Evolutionary conservation across 1,140 invertebrate genomes (phyloP).

Genomic region (Ptiloglossa arizonensis): DNA sequence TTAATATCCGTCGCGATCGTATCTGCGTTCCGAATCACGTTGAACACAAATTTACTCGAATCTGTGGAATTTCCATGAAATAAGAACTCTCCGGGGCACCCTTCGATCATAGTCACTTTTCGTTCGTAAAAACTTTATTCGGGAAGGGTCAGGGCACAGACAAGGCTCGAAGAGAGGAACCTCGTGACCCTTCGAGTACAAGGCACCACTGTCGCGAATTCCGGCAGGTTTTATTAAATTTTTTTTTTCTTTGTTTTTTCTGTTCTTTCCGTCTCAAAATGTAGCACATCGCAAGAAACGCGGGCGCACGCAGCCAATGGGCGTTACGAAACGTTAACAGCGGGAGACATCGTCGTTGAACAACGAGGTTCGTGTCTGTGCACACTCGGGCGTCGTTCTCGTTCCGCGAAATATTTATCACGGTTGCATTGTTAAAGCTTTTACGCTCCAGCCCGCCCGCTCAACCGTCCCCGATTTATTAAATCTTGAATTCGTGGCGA

Average conservation of each 20-base stretch:
- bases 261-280: neutral
- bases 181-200: neutral
- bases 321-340: too few species aligned
- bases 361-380: neutral
- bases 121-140: neutral
- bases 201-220: too few species aligned
- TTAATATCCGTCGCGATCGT: neutral
- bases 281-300: neutral
- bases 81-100: neutral
- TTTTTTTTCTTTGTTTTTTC: too few species aligned
- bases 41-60: neutral
- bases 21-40: neutral
- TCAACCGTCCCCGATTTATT: neutral
- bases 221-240: conserved; percentile 4
- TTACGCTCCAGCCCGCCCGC: neutral
- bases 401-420: conserved; percentile 21
- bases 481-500: neutral
- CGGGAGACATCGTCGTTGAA: neutral
- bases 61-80: conserved; percentile 7
- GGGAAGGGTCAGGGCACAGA: too few species aligned
- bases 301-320: neutral
- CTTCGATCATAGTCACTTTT: neutral
- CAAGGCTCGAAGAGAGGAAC: neutral
- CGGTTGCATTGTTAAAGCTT: conserved; percentile 3
- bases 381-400: neutral